phyloP scores from a whole-genome alignment of 2,113 vertebrate species.

The Haemorhous mexicanus region DNA sequence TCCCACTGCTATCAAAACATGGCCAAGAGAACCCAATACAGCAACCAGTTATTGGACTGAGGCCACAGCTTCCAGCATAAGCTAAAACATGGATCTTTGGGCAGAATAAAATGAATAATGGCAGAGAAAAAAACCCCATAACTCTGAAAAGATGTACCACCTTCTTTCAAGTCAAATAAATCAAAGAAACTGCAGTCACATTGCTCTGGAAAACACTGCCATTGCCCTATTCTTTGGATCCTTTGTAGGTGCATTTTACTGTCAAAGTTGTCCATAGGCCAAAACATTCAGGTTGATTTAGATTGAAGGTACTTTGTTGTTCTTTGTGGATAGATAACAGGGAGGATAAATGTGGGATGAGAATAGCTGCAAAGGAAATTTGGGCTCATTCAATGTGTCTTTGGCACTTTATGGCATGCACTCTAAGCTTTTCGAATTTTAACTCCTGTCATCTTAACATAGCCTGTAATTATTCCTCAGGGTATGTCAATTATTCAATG shows the following conservation, averaged over 20 bases:
- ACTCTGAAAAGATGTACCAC: background rate
- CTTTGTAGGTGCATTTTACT: background rate
- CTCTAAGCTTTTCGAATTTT: background rate
- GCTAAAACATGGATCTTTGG: background rate
- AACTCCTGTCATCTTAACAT: slow-evolving; percentile 41
- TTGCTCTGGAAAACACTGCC: background rate
- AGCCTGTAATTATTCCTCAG: slow-evolving; percentile 46
- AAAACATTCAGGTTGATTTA: background rate
- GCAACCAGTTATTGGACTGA: background rate
- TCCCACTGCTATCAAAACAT: background rate
- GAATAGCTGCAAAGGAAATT: background rate
- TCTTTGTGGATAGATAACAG: background rate
- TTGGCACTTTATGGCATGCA: background rate
- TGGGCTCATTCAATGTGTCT: background rate
- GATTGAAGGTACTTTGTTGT: background rate
- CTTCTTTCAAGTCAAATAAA: background rate
- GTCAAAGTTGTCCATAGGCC: background rate
- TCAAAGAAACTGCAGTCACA: background rate
- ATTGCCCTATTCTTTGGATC: background rate
- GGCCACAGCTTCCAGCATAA: background rate
- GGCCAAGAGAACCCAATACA: background rate
- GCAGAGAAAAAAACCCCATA: background rate
- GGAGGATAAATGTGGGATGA: background rate
- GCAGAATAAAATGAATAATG: background rate
- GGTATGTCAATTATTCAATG: slow-evolving; percentile 24